phyloP scores from a whole-genome alignment of 2,797 vertebrate genomes.

The Halcyon badia region DNA sequence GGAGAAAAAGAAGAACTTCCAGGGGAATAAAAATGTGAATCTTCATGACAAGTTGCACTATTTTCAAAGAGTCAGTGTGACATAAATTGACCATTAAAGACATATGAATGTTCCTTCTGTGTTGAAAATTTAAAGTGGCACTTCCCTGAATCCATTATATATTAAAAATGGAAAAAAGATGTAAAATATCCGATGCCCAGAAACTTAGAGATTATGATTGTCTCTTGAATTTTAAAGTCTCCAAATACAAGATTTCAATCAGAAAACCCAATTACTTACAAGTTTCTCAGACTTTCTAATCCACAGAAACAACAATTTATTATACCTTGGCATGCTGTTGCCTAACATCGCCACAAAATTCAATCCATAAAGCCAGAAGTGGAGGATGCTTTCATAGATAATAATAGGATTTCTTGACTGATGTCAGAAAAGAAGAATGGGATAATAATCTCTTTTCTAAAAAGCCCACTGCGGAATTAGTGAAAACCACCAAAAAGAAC shows the following conservation, averaged over 20 bases:
- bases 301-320: background rate
- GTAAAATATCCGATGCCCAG: background rate
- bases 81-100: background rate
- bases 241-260: background rate
- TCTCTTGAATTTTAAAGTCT: conserved; percentile 1
- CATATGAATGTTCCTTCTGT: background rate
- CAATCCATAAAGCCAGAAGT: background rate
- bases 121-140: background rate
- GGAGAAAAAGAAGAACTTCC: background rate
- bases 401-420: background rate
- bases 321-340: background rate
- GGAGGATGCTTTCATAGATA: background rate
- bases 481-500: background rate
- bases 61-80: background rate
- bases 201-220: background rate
- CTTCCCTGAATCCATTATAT: conserved; percentile 20
- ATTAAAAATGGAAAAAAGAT: conserved; percentile 42
- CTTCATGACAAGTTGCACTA: background rate
- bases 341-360: background rate
- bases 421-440: background rate
- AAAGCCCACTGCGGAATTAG: background rate
- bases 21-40: background rate
- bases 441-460: background rate
- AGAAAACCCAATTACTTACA: background rate
- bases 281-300: conserved; percentile 1